Evolutionary conservation across 2,888 invertebrate species (phyloP).

Genomic region (Pseudococcus longispinus): DNA sequence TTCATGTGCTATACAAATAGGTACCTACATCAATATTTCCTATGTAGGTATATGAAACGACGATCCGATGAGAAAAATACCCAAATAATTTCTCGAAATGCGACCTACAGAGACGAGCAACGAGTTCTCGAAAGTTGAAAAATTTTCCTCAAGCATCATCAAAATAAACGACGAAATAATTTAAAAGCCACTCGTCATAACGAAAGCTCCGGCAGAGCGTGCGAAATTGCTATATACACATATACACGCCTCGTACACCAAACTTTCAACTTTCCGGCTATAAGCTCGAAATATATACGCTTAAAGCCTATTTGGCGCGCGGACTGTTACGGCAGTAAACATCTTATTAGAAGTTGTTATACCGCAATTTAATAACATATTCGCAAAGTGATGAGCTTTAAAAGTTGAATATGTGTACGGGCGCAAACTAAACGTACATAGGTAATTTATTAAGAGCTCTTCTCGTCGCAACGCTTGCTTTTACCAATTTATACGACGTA

Average conservation of each 20-base stretch:
- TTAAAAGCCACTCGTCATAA: slow-evolving; percentile 24
- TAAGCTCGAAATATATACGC: slow-evolving; percentile 19
- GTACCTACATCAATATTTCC: no score
- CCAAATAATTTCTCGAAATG: no score
- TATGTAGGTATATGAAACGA: no score
- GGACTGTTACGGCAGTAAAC: slow-evolving; percentile 31
- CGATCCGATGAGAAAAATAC: no score
- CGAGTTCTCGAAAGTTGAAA: not conserved
- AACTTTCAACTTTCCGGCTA: not conserved
- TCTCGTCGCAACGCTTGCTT: slow-evolving; percentile 13
- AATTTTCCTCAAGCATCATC: not conserved
- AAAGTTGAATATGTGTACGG: slow-evolving; percentile 24
- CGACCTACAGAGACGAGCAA: not conserved
- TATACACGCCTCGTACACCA: not conserved
- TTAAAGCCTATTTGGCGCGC: slow-evolving; percentile 17
- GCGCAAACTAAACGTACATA: slow-evolving; percentile 1
- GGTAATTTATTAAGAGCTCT: slow-evolving; percentile 29
- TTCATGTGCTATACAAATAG: no score
- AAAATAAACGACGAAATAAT: slow-evolving; percentile 34
- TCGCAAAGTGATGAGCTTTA: slow-evolving; percentile 28
- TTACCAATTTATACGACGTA: not conserved
- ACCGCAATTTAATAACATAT: slow-evolving; percentile 31
- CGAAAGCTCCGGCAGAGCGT: slow-evolving; percentile 12
- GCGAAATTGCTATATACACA: not conserved
- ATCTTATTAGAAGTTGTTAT: slow-evolving; percentile 28